Evolutionary conservation across 2,888 invertebrate genomes (phyloP).

Genomic region (Clistopyga incitator): DNA sequence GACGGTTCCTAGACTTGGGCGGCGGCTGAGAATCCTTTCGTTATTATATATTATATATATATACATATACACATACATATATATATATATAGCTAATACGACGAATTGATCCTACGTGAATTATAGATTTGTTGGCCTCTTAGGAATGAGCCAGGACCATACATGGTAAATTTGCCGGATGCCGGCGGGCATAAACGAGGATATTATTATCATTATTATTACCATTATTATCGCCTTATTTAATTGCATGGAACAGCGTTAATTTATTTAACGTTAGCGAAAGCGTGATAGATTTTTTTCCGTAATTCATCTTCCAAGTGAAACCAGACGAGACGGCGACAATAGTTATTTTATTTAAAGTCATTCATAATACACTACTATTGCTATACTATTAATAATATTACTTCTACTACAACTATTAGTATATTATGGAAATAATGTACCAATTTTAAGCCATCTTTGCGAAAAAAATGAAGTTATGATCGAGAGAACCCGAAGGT

Average conservation of each 20-base stretch:
- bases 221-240: slow-evolving; percentile 18
- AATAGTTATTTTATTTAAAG: slow-evolving; percentile 54
- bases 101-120: slow-evolving; percentile 38
- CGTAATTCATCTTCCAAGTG: slow-evolving; percentile 51
- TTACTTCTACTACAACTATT: slow-evolving; percentile 1
- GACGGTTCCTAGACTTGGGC: slow-evolving; percentile 21
- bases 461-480: slow-evolving; percentile 10
- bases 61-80: slow-evolving; percentile 1
- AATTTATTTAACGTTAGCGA: slow-evolving; percentile 9
- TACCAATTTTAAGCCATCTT: slow-evolving; percentile 46
- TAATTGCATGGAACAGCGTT: slow-evolving; percentile 32
- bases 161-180: slow-evolving; percentile 61
- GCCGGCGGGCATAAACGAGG: slow-evolving; percentile 29
- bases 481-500: slow-evolving; percentile 12
- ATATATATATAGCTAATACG: slow-evolving; percentile 22
- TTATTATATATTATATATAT: slow-evolving; percentile 28
- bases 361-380: slow-evolving; percentile 30
- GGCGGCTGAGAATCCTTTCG: slow-evolving; percentile 31
- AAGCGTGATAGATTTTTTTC: slow-evolving; percentile 20
- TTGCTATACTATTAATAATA: neutral
- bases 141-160: slow-evolving; percentile 64
- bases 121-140: slow-evolving; percentile 55
- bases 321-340: slow-evolving; percentile 37
- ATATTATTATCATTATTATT: slow-evolving; percentile 42
- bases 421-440: slow-evolving; percentile 28